Evolutionary conservation across 1,140 invertebrate genomes (phyloP).

Genomic region (Chymomyza costata): DNA sequence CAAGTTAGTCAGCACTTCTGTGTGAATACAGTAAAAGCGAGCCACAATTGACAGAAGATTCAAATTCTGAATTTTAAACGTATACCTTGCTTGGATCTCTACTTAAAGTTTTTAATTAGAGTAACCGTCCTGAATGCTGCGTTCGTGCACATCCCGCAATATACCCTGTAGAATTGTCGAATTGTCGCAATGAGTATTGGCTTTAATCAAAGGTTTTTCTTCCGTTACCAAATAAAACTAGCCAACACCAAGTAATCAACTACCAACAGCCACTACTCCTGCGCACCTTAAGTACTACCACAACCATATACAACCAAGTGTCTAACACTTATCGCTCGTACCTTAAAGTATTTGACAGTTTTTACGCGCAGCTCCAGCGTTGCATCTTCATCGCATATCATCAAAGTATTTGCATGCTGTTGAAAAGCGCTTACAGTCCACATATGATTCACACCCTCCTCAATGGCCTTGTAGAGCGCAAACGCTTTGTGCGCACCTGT

Average conservation of each 20-base stretch:
- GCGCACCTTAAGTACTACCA: background rate
- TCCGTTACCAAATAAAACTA: constrained; percentile 1
- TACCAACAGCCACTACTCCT: background rate
- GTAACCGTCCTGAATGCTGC: constrained; percentile 27
- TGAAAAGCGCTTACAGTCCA: constrained; percentile 99
- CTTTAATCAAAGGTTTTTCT: constrained; percentile 25
- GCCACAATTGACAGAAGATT: background rate
- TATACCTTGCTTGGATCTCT: too few species aligned
- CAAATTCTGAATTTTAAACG: too few species aligned
- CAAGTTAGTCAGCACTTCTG: too few species aligned
- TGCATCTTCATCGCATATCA: constrained; percentile 98
- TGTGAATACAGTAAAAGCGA: too few species aligned
- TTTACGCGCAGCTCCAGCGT: constrained; percentile 97
- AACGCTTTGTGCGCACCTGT: constrained; percentile 98
- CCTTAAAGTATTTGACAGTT: constrained; percentile 99
- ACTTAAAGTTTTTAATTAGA: constrained; percentile 43
- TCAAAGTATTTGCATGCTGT: constrained; percentile 92
- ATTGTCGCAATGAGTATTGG: too few species aligned
- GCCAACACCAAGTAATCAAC: constrained; percentile 7
- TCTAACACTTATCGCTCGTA: constrained; percentile 68
- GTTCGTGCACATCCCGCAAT: constrained; percentile 45
- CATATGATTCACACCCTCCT: constrained; percentile 97
- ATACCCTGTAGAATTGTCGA: constrained; percentile 50
- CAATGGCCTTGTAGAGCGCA: constrained; percentile 96
- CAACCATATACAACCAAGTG: constrained; percentile 5